Evolutionary conservation across 2,113 vertebrate genomes (phyloP).

Genomic region (Platichthys stellatus): DNA sequence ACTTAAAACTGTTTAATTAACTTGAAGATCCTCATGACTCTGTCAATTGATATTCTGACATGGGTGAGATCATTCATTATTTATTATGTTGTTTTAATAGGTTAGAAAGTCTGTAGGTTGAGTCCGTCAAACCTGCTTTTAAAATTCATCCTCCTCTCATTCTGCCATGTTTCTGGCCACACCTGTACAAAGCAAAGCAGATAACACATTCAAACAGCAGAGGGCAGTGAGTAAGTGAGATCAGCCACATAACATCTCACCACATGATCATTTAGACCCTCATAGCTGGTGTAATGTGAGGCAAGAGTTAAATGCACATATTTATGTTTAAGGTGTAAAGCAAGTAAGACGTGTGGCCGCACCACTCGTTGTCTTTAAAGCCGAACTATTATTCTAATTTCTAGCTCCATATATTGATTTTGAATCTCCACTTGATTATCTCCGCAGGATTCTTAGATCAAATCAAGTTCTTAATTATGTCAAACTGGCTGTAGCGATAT

Average conservation of each 20-base stretch:
- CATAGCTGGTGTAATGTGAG: neutral
- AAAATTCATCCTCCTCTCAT: neutral
- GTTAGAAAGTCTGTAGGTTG: neutral
- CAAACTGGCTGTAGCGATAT: no score
- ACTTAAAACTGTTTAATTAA: constrained; percentile 26
- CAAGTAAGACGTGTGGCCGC: neutral
- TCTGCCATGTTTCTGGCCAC: constrained; percentile 1
- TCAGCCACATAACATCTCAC: constrained; percentile 4
- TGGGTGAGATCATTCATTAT: neutral
- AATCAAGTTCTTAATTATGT: no score
- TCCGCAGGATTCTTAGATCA: no score
- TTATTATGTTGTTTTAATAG: neutral
- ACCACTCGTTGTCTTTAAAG: neutral
- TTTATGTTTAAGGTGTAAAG: neutral
- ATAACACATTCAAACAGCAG: constrained; percentile 62
- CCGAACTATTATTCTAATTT: no score
- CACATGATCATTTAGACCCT: constrained; percentile 15
- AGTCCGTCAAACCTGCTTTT: neutral
- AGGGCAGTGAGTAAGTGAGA: constrained; percentile 58
- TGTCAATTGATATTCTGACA: neutral
- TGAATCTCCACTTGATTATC: no score
- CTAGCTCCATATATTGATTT: no score
- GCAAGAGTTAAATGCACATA: neutral
- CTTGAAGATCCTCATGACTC: neutral
- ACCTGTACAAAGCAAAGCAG: constrained; percentile 18